A percentile compares a stretch with the other conserved stretches of the same genome.
Evolutionary conservation across 2,113 vertebrate genomes (phyloP).

Genomic region (Pterophyllum scalare): DNA sequence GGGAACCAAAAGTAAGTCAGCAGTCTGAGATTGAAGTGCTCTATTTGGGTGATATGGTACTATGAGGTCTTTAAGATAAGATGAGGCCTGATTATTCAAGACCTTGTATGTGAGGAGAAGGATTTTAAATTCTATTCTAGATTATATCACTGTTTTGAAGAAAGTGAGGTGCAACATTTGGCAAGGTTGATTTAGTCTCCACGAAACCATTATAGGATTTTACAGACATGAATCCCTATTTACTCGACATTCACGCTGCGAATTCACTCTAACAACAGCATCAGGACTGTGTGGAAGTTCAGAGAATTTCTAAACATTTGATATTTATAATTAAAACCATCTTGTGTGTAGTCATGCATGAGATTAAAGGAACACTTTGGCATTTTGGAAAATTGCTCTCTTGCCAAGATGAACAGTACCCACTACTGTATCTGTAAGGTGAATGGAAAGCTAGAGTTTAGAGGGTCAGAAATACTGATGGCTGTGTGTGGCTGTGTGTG

Average conservation of each 20-base stretch:
- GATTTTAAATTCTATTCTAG: no score
- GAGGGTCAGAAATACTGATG: background rate
- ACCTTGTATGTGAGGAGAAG: no score
- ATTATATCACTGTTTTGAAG: background rate
- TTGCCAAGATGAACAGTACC: background rate
- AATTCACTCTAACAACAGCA: background rate
- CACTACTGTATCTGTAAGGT: background rate
- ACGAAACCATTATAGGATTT: background rate
- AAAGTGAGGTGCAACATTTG: background rate
- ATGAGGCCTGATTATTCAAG: no score
- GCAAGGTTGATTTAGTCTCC: background rate
- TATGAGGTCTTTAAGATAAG: no score
- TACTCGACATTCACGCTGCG: background rate
- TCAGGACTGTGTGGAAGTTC: background rate
- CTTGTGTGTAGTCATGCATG: background rate
- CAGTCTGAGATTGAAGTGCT: no score
- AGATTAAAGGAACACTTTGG: background rate
- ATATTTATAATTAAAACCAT: slow-evolving; percentile 7
- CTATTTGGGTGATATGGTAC: no score
- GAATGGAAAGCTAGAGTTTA: background rate
- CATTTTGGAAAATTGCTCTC: background rate
- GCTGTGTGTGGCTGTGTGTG: no score
- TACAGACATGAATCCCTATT: background rate
- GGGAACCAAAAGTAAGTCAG: no score
- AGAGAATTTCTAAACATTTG: slow-evolving; percentile 1